Conservation (phyloP, 2,113 vertebrate genomes). For the Euleptes europaea region DNA sequence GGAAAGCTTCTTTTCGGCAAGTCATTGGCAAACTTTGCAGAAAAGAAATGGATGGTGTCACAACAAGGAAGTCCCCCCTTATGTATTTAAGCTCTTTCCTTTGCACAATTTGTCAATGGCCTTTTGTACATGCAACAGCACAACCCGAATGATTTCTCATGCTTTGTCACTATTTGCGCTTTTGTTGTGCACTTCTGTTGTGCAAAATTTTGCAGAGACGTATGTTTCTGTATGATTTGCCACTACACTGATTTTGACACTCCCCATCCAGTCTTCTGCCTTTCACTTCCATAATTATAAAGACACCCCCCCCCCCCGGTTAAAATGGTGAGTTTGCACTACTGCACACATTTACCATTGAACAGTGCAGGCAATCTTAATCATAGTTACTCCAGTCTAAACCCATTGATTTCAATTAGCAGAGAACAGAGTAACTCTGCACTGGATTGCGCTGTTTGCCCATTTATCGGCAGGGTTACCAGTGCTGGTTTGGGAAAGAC, state of each 20-base stretch:
- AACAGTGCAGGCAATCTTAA: no score
- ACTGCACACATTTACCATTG: background rate
- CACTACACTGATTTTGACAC: background rate
- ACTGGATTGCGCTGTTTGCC: no score
- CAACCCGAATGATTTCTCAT: background rate
- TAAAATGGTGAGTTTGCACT: background rate
- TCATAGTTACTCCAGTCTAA: no score
- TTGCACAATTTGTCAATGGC: no score
- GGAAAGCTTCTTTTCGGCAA: constrained; percentile 51
- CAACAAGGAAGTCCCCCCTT: background rate
- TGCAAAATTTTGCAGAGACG: background rate
- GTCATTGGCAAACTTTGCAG: constrained; percentile 31
- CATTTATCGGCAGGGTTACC: no score
- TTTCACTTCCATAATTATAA: background rate
- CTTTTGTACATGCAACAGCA: background rate
- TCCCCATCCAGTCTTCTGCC: background rate
- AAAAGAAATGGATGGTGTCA: background rate
- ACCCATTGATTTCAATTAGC: no score
- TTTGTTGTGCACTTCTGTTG: background rate
- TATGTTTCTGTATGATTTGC: background rate
- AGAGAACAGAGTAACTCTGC: no score
- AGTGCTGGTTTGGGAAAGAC: no score
- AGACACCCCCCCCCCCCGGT: background rate
- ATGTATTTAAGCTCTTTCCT: background rate
- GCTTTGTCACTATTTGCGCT: background rate